Percentiles rank a stretch among this genome's conserved stretches.
phyloP scores from a whole-genome alignment of 2,888 invertebrate species.

The Papilio elwesi region DNA sequence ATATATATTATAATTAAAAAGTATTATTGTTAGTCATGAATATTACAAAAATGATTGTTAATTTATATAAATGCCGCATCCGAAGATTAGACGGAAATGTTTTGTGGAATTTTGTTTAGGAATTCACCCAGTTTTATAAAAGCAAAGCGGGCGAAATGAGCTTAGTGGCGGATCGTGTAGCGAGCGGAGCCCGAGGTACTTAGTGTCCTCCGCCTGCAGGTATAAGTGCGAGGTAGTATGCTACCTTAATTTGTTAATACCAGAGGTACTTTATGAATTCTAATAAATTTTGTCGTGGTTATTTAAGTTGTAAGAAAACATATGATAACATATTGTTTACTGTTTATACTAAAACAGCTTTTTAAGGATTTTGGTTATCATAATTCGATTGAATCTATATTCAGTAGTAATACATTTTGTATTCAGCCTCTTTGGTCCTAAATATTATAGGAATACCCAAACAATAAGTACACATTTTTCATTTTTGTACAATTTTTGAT shows the following conservation, averaged over 20 bases:
- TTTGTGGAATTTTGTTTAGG: constrained; percentile 59
- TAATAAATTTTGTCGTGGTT: neutral
- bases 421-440: no score
- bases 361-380: no score
- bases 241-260: constrained; percentile 12
- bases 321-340: no score
- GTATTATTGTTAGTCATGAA: no score
- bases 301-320: no score
- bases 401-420: no score
- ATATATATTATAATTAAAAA: no score
- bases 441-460: no score
- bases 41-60: neutral
- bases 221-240: neutral
- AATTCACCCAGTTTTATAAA: constrained; percentile 81
- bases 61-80: constrained; percentile 49
- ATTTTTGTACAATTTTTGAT: no score
- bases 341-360: no score
- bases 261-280: neutral
- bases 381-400: no score
- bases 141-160: constrained; percentile 77
- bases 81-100: constrained; percentile 19
- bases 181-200: constrained; percentile 67
- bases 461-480: no score
- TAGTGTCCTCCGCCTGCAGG: constrained; percentile 51
- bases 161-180: constrained; percentile 71